Conservation (phyloP, 2,797 vertebrate species). For the Chaenodraco wilsoni region DNA sequence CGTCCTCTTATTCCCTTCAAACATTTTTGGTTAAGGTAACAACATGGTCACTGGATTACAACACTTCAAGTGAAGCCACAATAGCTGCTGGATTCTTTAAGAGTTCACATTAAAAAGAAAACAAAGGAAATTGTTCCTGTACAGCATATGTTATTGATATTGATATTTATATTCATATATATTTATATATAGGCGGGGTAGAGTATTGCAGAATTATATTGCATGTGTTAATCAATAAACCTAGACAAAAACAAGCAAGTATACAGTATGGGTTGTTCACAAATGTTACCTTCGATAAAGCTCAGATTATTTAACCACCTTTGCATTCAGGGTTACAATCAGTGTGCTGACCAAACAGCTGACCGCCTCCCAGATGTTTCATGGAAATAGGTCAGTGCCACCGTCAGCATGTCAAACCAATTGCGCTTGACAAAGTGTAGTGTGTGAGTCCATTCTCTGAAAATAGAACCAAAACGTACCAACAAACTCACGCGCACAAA, state of each 20-base stretch:
- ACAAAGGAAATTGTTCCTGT: slow-evolving; percentile 77
- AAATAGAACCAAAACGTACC: slow-evolving; percentile 72
- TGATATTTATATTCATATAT: slow-evolving; percentile 83
- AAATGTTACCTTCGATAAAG: slow-evolving; percentile 77
- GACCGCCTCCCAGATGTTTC: slow-evolving; percentile 67
- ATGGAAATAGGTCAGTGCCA: slow-evolving; percentile 66
- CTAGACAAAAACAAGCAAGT: slow-evolving; percentile 83
- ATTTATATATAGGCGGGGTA: slow-evolving; percentile 83
- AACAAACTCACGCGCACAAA: slow-evolving; percentile 71
- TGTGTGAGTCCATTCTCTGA: slow-evolving; percentile 72
- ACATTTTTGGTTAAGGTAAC: slow-evolving; percentile 84
- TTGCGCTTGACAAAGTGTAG: slow-evolving; percentile 63
- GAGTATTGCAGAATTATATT: slow-evolving; percentile 88
- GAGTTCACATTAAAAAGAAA: slow-evolving; percentile 78
- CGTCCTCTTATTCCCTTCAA: slow-evolving; percentile 65
- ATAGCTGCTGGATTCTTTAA: slow-evolving; percentile 83
- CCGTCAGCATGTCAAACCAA: slow-evolving; percentile 66
- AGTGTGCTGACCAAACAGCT: slow-evolving; percentile 58
- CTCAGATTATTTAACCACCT: slow-evolving; percentile 73
- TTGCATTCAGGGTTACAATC: slow-evolving; percentile 75
- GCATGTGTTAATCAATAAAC: slow-evolving; percentile 84
- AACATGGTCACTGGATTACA: slow-evolving; percentile 81
- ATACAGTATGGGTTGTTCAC: slow-evolving; percentile 81
- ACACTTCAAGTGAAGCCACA: slow-evolving; percentile 82
- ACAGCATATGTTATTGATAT: slow-evolving; percentile 76